These are phyloP conservation scores for Melanogrammus aeglefinus DNA, from an alignment of 2,797 vertebrate genomes.

Conservation along the genomic window DNA sequence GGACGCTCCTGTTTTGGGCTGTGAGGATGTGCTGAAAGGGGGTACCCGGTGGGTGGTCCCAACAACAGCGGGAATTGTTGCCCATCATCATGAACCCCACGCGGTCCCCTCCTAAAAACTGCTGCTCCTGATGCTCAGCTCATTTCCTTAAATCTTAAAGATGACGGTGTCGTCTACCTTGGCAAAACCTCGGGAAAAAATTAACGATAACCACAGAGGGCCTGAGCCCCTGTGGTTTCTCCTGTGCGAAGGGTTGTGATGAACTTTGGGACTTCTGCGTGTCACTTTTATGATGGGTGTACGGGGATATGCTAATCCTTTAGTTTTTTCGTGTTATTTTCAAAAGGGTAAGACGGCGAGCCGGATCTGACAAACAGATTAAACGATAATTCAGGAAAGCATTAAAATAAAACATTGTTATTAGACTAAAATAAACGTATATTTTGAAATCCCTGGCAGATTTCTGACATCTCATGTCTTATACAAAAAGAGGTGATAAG, in stretches of 20 bases:
- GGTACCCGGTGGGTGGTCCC: slow-evolving; percentile 16
- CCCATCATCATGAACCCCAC: slow-evolving; percentile 40
- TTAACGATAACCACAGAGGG: neutral
- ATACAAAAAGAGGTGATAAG: neutral
- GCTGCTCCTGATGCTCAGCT: slow-evolving; percentile 13
- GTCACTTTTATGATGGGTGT: neutral
- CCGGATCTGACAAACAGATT: neutral
- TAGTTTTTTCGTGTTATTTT: neutral
- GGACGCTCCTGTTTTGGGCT: slow-evolving; percentile 42
- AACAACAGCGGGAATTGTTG: slow-evolving; percentile 40
- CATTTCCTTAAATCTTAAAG: slow-evolving; percentile 9
- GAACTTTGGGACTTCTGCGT: neutral
- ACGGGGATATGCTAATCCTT: neutral
- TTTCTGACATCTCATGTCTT: neutral
- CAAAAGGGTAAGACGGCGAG: neutral
- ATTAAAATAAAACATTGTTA: neutral
- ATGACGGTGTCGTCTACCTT: neutral
- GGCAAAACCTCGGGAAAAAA: neutral
- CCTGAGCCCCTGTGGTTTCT: neutral
- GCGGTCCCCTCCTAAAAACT: slow-evolving; percentile 12
- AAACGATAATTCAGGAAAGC: neutral
- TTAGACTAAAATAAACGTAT: neutral
- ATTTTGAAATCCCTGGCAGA: neutral
- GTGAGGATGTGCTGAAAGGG: slow-evolving; percentile 49
- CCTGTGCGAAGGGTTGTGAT: neutral